These are phyloP conservation scores for Dicyrtomina minuta DNA, from an alignment of 2,888 invertebrate genomes.

Conservation along the genomic window DNA sequence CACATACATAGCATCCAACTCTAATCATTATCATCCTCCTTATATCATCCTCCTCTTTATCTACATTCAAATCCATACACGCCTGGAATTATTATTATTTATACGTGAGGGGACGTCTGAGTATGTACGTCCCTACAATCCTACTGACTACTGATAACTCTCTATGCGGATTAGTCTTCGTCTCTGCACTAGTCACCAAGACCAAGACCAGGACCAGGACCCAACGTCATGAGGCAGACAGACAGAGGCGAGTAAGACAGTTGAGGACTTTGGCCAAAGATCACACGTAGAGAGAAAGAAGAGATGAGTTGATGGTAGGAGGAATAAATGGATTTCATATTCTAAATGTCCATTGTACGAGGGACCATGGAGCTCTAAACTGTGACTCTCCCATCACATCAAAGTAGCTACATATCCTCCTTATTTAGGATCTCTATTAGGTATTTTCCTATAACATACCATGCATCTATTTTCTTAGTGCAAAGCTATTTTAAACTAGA, in stretches of 20 bases:
- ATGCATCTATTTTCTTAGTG: no score
- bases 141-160: neutral
- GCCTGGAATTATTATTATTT: conserved; percentile 16
- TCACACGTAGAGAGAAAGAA: conserved; percentile 8
- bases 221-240: no score
- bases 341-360: neutral
- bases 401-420: no score
- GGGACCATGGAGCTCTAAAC: no score
- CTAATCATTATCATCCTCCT: neutral
- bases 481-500: no score
- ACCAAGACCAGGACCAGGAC: neutral
- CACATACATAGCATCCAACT: no score
- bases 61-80: conserved; percentile 8
- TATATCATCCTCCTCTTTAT: neutral
- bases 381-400: no score
- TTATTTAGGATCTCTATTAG: no score
- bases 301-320: conserved; percentile 5
- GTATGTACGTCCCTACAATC: no score
- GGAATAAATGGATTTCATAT: conserved; percentile 17
- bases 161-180: no score
- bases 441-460: no score
- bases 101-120: neutral
- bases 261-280: neutral
- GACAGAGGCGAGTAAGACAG: no score
- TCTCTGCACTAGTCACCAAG: neutral